Evolutionary conservation across 2,888 invertebrate species (phyloP).

Genomic region (Sesamia inferens): DNA sequence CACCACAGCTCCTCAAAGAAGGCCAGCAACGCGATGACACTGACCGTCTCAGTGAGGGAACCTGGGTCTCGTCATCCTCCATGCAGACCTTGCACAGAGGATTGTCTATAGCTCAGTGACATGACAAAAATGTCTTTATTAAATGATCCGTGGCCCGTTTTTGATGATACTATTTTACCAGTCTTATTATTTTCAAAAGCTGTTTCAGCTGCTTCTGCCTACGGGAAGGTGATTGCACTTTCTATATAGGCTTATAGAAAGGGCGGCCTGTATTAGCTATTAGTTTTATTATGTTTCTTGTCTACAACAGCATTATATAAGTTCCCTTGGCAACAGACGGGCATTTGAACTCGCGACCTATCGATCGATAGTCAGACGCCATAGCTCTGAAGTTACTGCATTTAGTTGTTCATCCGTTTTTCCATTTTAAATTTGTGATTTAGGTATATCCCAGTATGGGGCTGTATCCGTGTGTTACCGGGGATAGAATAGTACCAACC

Average conservation of each 20-base stretch:
- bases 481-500: neutral
- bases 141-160: too few relatives aligned
- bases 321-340: slow-evolving; percentile 33
- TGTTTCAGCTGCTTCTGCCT: neutral
- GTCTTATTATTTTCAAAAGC: neutral
- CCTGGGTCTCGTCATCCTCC: too few relatives aligned
- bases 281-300: slow-evolving; percentile 5
- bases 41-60: too few relatives aligned
- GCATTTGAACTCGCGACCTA: slow-evolving; percentile 38
- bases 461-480: too few relatives aligned
- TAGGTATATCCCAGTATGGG: too few relatives aligned
- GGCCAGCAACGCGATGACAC: too few relatives aligned
- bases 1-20: too few relatives aligned
- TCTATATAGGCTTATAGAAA: neutral
- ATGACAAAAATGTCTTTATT: too few relatives aligned
- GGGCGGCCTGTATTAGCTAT: neutral
- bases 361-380: slow-evolving; percentile 31
- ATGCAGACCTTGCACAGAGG: too few relatives aligned
- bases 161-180: neutral
- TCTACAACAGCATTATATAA: slow-evolving; percentile 13
- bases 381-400: neutral
- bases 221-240: neutral
- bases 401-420: neutral
- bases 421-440: neutral
- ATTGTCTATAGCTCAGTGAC: too few relatives aligned